Percentiles rank a stretch among this genome's conserved stretches.
Conservation (phyloP, 2,888 invertebrate genomes). For the Ophion ellenae region DNA sequence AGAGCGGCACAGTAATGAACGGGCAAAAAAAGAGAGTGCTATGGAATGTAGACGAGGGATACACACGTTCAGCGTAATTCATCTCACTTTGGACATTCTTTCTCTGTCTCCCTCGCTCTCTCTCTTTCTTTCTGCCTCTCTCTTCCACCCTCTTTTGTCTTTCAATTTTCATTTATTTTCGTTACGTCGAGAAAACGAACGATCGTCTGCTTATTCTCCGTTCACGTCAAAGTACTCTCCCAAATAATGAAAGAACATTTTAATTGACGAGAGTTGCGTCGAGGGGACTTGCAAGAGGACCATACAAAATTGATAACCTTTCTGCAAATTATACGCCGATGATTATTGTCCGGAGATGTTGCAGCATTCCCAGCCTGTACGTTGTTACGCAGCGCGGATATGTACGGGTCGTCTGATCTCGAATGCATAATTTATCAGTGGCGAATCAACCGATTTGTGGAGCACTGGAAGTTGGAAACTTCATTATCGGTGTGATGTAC, state of each 20-base stretch:
- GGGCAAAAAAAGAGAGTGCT: slow-evolving; percentile 22
- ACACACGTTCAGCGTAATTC: slow-evolving; percentile 19
- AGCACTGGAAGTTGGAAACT: neutral
- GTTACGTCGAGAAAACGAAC: slow-evolving; percentile 19
- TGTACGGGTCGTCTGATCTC: neutral
- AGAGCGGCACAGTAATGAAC: slow-evolving; percentile 59
- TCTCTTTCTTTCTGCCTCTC: neutral
- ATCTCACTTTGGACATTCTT: slow-evolving; percentile 2
- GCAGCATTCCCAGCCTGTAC: slow-evolving; percentile 16
- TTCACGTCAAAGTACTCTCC: slow-evolving; percentile 43
- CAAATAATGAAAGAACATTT: slow-evolving; percentile 28
- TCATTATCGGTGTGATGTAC: neutral
- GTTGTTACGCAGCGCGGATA: neutral
- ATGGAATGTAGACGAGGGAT: slow-evolving; percentile 24
- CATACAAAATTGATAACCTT: slow-evolving; percentile 53
- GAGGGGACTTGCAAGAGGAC: neutral
- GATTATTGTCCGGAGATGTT: slow-evolving; percentile 50
- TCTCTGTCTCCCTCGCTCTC: neutral
- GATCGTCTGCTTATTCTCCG: slow-evolving; percentile 30
- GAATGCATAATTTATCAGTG: neutral
- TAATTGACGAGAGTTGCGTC: slow-evolving; percentile 26
- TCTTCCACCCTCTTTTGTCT: neutral
- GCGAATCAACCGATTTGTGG: neutral
- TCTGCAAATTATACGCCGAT: slow-evolving; percentile 47
- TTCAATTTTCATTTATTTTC: slow-evolving; percentile 35